Evolutionary conservation across 2,113 vertebrate genomes (phyloP), one percentile per base, ranked within the genome.

Genomic region (Baryphthengus martii): DNA sequence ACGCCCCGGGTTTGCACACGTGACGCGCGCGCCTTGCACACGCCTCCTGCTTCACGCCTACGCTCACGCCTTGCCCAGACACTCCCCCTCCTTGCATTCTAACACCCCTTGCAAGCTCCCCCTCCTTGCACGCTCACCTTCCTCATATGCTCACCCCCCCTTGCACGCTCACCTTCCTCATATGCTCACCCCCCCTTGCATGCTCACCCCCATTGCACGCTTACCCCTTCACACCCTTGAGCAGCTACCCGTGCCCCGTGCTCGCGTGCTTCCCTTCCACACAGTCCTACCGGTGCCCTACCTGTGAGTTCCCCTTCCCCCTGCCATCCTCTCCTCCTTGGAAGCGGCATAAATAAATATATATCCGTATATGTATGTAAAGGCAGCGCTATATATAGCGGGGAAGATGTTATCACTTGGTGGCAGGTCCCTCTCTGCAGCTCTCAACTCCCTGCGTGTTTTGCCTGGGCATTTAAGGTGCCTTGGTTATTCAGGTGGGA

Each of bases 391-490:
- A 31, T 85, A 74, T 74, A 90, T 45, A 87, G 70, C 50, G 11
- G 8, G 25, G 66, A 31, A 80, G 68, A 52, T 50, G 67, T 74
- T 75, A 77, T 68, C 78, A 10, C 21, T 81, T n/a, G 1, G 8
- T 73, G 71, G 73, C 92, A 68, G 45, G 71, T 67, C 80, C 58
- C 50, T 67, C 44, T 74, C 75, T 33, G 72, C 0, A 0, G 28
- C 88, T 97, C 88, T 74, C 93, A 88, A 39, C 72, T 92, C 37
- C 81, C 72, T 45, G 18, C 4, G 14, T 83, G 74, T 95, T 86
- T 72, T 10, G 7, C 33, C 59, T 76, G 91, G 91, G 56, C 65
- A 23, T 91, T 91, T 74, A 23, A 87, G 84, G 59, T 39, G 71
- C 59, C 75, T 71, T 39, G 44, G 62, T 47, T 58, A 76, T 68